Percentiles rank a stretch among this genome's conserved stretches.
phyloP scores from a whole-genome alignment of 2,888 invertebrate genomes.

The Sycophila texana region DNA sequence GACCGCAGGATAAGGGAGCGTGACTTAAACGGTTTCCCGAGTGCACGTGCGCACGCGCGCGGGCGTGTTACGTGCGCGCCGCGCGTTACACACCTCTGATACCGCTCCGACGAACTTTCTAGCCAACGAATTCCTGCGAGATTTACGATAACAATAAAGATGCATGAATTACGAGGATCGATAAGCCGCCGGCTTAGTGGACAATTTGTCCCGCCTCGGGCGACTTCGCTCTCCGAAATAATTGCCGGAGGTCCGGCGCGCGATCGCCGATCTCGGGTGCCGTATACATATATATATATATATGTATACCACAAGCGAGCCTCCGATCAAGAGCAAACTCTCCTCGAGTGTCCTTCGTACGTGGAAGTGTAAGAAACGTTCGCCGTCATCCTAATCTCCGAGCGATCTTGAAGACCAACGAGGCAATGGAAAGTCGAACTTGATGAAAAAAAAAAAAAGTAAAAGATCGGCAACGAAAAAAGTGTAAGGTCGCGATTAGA shows the following conservation, averaged over 20 bases:
- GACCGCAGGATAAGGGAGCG: not conserved
- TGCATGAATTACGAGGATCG: constrained; percentile 48
- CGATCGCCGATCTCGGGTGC: too few species aligned
- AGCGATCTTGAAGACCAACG: not conserved
- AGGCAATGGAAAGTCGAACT: not conserved
- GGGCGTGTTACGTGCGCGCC: not conserved
- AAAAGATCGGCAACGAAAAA: too few species aligned
- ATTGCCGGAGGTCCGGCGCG: constrained; percentile 4
- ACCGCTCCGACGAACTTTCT: constrained; percentile 11
- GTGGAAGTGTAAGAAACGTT: too few species aligned
- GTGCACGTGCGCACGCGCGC: not conserved
- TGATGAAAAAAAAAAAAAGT: too few species aligned
- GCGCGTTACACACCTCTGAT: not conserved
- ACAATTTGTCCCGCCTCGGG: constrained; percentile 36
- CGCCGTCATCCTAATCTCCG: not conserved
- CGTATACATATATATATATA: too few species aligned
- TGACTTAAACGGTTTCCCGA: not conserved
- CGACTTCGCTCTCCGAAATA: constrained; percentile 11
- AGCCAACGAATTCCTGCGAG: constrained; percentile 45
- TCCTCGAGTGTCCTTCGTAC: too few species aligned
- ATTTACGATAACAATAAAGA: constrained; percentile 54
- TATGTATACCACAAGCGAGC: too few species aligned
- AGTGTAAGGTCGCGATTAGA: too few species aligned
- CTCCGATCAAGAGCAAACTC: not conserved
- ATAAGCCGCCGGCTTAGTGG: constrained; percentile 22